Percentiles rank a stretch among this genome's conserved stretches.
phyloP scores from a whole-genome alignment of 2,888 invertebrate genomes.

The Blastobasis adustella region DNA sequence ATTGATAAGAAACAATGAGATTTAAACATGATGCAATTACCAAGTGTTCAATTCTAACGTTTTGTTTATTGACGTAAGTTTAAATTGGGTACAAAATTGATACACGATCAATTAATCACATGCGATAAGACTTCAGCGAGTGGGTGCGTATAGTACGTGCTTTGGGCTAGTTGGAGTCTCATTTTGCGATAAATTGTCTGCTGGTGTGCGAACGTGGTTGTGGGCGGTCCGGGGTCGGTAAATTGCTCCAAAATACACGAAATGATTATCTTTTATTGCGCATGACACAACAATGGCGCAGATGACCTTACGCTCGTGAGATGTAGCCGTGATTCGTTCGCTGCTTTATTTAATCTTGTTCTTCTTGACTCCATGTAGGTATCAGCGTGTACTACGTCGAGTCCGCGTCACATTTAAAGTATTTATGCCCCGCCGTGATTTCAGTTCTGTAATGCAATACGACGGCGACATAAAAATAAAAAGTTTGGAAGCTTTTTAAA shows the following conservation, averaged over 20 bases:
- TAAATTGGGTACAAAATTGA: too few species aligned
- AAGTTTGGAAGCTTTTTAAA: constrained; percentile 13
- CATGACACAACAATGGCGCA: constrained; percentile 60
- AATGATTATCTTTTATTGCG: constrained; percentile 60
- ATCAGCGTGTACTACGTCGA: too few species aligned
- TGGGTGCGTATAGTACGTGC: too few species aligned
- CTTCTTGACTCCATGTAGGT: neutral
- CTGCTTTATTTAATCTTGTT: constrained; percentile 32
- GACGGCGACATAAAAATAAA: neutral
- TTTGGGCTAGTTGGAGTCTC: too few species aligned
- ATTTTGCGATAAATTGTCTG: neutral
- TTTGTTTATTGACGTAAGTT: too few species aligned
- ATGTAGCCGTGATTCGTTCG: constrained; percentile 38
- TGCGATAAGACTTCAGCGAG: too few species aligned
- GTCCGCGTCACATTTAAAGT: neutral
- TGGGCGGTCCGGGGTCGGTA: constrained; percentile 41
- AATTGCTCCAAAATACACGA: constrained; percentile 64
- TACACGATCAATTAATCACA: too few species aligned
- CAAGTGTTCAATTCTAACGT: too few species aligned
- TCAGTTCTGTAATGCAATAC: neutral
- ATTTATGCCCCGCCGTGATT: neutral
- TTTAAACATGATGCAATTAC: too few species aligned
- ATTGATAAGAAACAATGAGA: too few species aligned
- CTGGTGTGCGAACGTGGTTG: constrained; percentile 16
- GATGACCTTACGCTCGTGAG: constrained; percentile 54